phyloP scores from a whole-genome alignment of 2,797 vertebrate genomes.

The Aeoliscus strigatus region DNA sequence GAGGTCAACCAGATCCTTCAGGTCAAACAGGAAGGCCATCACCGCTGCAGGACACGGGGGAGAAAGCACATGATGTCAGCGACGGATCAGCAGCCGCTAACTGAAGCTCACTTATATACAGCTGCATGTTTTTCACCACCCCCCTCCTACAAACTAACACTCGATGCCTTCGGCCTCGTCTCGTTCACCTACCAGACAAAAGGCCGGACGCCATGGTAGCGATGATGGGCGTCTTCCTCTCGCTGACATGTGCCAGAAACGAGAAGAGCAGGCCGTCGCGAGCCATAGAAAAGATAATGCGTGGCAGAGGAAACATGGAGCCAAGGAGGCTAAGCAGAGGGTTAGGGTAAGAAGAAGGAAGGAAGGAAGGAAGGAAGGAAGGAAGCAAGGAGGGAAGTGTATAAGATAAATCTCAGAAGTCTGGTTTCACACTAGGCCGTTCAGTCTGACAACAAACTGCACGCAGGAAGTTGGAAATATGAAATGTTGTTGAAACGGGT shows the following conservation, averaged over 20 bases:
- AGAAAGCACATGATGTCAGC: not conserved
- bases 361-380: slow-evolving; percentile 11
- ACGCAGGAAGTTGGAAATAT: not conserved
- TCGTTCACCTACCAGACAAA: slow-evolving; percentile 62
- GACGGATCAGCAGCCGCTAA: too few species aligned
- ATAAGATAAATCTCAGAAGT: slow-evolving; percentile 18
- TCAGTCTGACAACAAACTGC: not conserved
- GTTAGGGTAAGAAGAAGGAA: slow-evolving; percentile 31
- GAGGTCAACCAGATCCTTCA: slow-evolving; percentile 94
- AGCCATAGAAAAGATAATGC: slow-evolving; percentile 75
- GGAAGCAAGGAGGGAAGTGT: slow-evolving; percentile 41
- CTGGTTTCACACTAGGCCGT: slow-evolving; percentile 18
- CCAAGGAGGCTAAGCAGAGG: slow-evolving; percentile 68
- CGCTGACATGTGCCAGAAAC: slow-evolving; percentile 65
- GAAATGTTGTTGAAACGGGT: too few species aligned
- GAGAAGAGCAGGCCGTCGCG: slow-evolving; percentile 71
- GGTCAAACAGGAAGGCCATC: slow-evolving; percentile 94
- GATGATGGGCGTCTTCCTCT: slow-evolving; percentile 66
- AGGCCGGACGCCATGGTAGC: slow-evolving; percentile 66
- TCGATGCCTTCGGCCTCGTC: slow-evolving; percentile 27
- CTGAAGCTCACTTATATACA: too few species aligned
- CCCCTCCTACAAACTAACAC: slow-evolving; percentile 40
- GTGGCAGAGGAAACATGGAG: slow-evolving; percentile 74
- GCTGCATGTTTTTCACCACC: slow-evolving; percentile 15
- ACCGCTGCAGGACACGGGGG: slow-evolving; percentile 72